Conservation (phyloP, 2,113 vertebrate genomes). For the Lathamus discolor region DNA sequence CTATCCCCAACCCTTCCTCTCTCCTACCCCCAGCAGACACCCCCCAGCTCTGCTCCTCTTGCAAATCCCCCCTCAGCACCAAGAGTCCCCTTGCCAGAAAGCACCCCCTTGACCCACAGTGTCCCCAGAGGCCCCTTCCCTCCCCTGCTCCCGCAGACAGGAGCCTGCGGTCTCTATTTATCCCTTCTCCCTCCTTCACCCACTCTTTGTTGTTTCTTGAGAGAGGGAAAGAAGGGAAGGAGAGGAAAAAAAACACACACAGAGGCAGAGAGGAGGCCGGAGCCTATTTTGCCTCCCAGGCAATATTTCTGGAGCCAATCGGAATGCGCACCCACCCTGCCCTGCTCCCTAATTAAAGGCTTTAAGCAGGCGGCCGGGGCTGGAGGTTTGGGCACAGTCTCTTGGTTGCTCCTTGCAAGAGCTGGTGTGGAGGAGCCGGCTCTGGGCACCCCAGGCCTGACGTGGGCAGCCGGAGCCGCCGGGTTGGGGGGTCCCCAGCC, state of each 20-base stretch:
- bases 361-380: constrained; percentile 78
- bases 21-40: background rate
- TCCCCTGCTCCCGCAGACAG: background rate
- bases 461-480: background rate
- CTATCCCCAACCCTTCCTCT: background rate
- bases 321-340: constrained; percentile 82
- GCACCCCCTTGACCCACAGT: rapidly evolving
- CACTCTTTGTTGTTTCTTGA: constrained; percentile 44
- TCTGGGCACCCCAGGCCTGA: background rate
- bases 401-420: constrained; percentile 3
- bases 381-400: constrained; percentile 58
- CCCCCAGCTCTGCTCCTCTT: background rate
- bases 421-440: background rate
- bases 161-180: background rate
- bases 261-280: constrained; percentile 41
- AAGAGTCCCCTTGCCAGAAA: background rate
- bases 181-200: background rate
- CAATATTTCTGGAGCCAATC: constrained; percentile 86
- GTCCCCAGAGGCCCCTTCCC: background rate
- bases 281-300: constrained; percentile 83
- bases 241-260: background rate
- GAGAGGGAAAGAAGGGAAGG: background rate
- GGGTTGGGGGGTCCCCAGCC: constrained; percentile 15
- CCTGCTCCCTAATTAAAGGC: constrained; percentile 87
- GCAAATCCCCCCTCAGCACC: no score